Base-by-base conservation (phyloP, 2,113 vertebrate genomes). In the Brachypodius melanocephalos region DNA sequence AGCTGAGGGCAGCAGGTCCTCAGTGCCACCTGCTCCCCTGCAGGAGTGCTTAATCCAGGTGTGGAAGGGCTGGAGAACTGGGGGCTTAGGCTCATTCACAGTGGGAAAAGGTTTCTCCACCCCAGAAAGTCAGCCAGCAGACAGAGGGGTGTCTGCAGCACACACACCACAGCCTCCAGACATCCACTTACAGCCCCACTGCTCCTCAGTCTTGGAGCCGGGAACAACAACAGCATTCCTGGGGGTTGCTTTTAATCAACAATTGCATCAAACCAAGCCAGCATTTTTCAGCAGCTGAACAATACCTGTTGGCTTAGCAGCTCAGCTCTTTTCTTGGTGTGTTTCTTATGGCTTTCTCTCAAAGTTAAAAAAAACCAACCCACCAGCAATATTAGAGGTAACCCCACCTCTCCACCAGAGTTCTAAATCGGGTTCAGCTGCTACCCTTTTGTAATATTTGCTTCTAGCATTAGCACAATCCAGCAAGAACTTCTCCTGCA, bases 41-140 rank as follows among this genome's bases (percentile, higher is more conserved):
- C 34, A 59, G 58, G 57, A 80, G 21, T 4, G 29, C 28, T 63
- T 0, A 3, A 1, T 4, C 7, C 17, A 36, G 48, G 32, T 63
- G 34, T 36, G 25, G 22, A 10, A 72, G 11, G 9, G 49, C 48
- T 36, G 22, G 12, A 8, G 15, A 59, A 26, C 10, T 6, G 3
- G 68, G 29, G 22, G 9, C 32, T 82, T 2, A 1, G 49, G 19
- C 17, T 69, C 28, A 6, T 3, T 7, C 9, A 2, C 8, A 1
- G 14, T 20, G 36, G n/a, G 17, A 21, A 46, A 22, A 42, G 1
- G 8, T 4, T 58, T 29, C 14, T 32, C 14, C 28, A 48, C 6
- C 5, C 28, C 40, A 65, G 34, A 6, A 7, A n/a, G 38, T n/a
- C 18, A 65, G 48, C 12, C 16, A n/a, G 42, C 18, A 19, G 26